These are phyloP conservation scores for Phortica magna DNA, from an alignment of 2,888 invertebrate species.

Conservation along the genomic window DNA sequence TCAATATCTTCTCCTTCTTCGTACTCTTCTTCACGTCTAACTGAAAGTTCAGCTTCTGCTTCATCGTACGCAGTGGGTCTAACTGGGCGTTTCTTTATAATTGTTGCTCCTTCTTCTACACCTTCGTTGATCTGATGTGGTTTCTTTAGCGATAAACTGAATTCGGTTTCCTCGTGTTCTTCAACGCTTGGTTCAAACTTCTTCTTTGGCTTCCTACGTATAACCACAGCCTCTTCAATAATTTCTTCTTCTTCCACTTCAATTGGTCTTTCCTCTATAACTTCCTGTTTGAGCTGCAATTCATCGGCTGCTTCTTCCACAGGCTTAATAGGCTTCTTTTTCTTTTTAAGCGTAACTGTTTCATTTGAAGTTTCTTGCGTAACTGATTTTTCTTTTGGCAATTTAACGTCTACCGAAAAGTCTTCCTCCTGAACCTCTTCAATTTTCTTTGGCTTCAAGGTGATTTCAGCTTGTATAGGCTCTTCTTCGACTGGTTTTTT, in stretches of 20 bases:
- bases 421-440: constrained; percentile 73
- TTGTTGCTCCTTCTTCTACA: constrained; percentile 76
- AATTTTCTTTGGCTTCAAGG: constrained; percentile 74
- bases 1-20: constrained; percentile 79
- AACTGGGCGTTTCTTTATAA: constrained; percentile 73
- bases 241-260: constrained; percentile 80
- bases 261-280: constrained; percentile 77
- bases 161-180: constrained; percentile 74
- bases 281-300: constrained; percentile 72
- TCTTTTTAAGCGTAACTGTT: constrained; percentile 73
- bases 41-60: constrained; percentile 75
- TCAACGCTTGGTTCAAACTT: constrained; percentile 66
- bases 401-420: constrained; percentile 69
- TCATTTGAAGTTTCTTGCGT: constrained; percentile 75
- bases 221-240: constrained; percentile 74
- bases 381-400: constrained; percentile 67
- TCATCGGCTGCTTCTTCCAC: constrained; percentile 75
- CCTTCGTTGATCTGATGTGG: constrained; percentile 78
- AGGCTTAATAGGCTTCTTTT: constrained; percentile 67
- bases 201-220: constrained; percentile 69
- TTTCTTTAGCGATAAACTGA: constrained; percentile 74
- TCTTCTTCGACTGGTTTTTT: constrained; percentile 71
- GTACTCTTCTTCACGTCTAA: constrained; percentile 74
- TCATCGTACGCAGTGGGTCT: constrained; percentile 72
- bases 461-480: constrained; percentile 74